Evolutionary conservation across 2,113 vertebrate species (phyloP), one percentile per base, ranked within the genome.

Genomic region (Blennius ocellaris): DNA sequence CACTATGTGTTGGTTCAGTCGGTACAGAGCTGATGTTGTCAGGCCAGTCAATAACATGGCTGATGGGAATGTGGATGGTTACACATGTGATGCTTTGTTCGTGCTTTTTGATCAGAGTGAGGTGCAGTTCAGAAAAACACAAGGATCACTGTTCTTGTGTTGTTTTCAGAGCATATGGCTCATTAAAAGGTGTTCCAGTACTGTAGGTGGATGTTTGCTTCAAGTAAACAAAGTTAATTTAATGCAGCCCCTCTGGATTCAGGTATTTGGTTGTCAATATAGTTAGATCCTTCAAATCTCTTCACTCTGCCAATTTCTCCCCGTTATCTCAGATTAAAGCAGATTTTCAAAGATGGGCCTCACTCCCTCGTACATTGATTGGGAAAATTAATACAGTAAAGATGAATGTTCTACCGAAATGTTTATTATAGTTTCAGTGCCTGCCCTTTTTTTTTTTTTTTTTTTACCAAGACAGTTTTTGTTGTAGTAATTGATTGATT

Each of bases 31-130:
- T 68, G 78, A 75, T 83, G 82, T 69, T 75, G 70, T 84, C 69
- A 69, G 78, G 60, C 73, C 67, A 67, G 82, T 89, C 89, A 73
- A 84, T 92, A 85, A 77, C 53, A 43, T 51, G 17, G 30, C 73
- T 76, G 71, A 84, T 77, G 75, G 79, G 74, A 86, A 78, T 48
- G 64, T 53, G 30, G 49, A 67, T 5, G 59, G 68, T 58, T 86
- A 41, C 49, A 57, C 61, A 59, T 11, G 8, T 81, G 64, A 76
- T 7, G 57, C 47, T 54, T 68, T 80, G 75, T 74, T 85, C 65
- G 60, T 66, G 57, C 60, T 63, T 49, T 78, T 52, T 57, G 61
- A 54, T 81, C 62, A 77, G 57, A 69, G 21, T 52, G n/a, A 60
- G 72, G 76, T 48, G 71, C 61, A 63, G 2, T 49, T 70, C 54